A percentile compares a stretch with the other conserved stretches of the same genome.
Conservation (phyloP, 2,888 invertebrate species). For the Troilus luridus region DNA sequence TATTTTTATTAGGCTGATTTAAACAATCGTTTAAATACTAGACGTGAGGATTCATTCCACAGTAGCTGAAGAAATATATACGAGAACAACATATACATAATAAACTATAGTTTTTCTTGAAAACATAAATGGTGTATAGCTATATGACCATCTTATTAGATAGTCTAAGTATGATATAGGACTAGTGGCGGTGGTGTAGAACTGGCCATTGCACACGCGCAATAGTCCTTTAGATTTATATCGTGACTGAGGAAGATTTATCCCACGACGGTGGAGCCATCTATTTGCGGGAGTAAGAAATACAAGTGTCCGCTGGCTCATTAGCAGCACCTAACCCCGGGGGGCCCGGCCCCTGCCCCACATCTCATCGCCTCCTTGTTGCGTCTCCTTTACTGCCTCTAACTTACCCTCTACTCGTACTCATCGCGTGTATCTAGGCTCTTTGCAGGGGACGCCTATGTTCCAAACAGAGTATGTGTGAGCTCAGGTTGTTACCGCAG, state of each 20-base stretch:
- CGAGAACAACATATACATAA: no score
- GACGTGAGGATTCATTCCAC: no score
- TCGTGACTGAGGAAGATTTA: neutral
- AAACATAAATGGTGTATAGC: neutral
- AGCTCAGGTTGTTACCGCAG: neutral
- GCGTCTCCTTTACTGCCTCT: neutral
- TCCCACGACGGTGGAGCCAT: neutral
- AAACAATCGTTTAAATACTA: no score
- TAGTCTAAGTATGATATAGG: neutral
- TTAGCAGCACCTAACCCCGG: neutral
- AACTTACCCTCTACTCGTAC: neutral
- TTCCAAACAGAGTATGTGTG: neutral
- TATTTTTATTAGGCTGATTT: no score
- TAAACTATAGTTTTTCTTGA: neutral
- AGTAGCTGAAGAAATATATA: no score
- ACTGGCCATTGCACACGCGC: neutral
- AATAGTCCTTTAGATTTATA: conserved; percentile 3
- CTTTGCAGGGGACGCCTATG: neutral
- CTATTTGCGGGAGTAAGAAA: neutral
- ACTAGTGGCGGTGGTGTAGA: neutral
- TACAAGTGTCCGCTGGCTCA: conserved; percentile 31
- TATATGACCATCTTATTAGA: neutral
- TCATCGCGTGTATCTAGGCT: neutral
- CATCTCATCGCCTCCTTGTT: neutral
- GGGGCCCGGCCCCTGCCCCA: neutral